A percentile compares a stretch with the other conserved stretches of the same genome.
Evolutionary conservation across 2,888 invertebrate genomes (phyloP).

Genomic region (Ypsolopha sequella): DNA sequence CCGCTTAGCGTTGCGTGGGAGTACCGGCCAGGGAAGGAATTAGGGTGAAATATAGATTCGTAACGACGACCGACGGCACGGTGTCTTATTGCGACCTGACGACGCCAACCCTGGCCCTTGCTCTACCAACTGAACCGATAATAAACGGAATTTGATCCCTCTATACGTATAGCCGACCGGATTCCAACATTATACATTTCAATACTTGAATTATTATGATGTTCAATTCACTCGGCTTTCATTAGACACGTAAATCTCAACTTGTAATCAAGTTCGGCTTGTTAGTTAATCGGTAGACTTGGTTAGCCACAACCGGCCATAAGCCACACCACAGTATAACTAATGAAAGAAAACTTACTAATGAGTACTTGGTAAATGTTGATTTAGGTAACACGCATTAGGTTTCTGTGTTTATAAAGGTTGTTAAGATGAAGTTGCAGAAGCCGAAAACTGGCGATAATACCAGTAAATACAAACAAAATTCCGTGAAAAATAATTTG

Average conservation of each 20-base stretch:
- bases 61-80: slow-evolving; percentile 29
- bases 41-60: slow-evolving; percentile 58
- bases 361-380: too few relatives aligned
- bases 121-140: slow-evolving; percentile 4
- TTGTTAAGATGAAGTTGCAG: too few relatives aligned
- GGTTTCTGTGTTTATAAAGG: too few relatives aligned
- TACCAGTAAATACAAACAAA: too few relatives aligned
- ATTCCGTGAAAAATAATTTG: too few relatives aligned
- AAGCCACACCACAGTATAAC: too few relatives aligned
- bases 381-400: too few relatives aligned
- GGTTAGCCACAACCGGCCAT: too few relatives aligned
- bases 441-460: too few relatives aligned
- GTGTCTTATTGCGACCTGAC: slow-evolving; percentile 16
- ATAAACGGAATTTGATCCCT: slow-evolving; percentile 6
- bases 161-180: not conserved
- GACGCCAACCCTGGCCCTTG: not conserved
- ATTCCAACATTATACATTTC: not conserved
- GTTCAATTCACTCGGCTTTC: not conserved
- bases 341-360: too few relatives aligned
- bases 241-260: not conserved
- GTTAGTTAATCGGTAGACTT: too few relatives aligned
- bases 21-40: slow-evolving; percentile 34
- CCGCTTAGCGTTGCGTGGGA: slow-evolving; percentile 56
- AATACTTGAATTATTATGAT: not conserved
- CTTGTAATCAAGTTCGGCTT: too few relatives aligned